These are phyloP conservation scores for Oreochromis tanganicae DNA, from an alignment of 2,113 vertebrate species.

Conservation along the genomic window DNA sequence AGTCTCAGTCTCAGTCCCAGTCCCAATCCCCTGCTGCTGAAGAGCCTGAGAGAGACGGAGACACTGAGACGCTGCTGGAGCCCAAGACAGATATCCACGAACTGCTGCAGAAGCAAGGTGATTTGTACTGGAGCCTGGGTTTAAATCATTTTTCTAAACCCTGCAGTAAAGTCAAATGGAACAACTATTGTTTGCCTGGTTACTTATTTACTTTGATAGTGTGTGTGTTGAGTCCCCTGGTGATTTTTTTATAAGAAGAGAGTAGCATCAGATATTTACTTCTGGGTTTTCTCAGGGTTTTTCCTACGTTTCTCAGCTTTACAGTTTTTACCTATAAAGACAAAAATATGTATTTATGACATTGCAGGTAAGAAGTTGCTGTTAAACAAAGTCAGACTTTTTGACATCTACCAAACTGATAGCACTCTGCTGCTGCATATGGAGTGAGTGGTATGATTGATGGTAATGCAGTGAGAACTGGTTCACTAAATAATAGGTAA, in stretches of 20 bases:
- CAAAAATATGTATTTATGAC: neutral
- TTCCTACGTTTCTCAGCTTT: neutral
- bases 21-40: conserved; percentile 57
- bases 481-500: conserved; percentile 24
- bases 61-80: conserved; percentile 65
- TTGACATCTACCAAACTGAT: neutral
- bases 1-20: conserved; percentile 5
- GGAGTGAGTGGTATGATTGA: neutral
- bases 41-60: conserved; percentile 63
- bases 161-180: neutral
- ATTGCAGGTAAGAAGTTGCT: neutral
- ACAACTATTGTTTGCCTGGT: neutral
- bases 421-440: neutral
- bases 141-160: neutral
- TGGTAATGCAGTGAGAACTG: conserved; percentile 8
- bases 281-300: neutral
- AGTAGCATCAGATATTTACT: neutral
- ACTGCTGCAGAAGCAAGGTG: conserved; percentile 85
- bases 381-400: neutral
- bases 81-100: conserved; percentile 85
- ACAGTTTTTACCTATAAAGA: neutral
- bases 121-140: neutral
- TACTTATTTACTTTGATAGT: neutral
- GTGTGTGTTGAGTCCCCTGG: neutral
- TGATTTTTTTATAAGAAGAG: neutral